Base-by-base conservation (phyloP, 2,888 invertebrate genomes). In the Allophyes oxyacanthae region DNA sequence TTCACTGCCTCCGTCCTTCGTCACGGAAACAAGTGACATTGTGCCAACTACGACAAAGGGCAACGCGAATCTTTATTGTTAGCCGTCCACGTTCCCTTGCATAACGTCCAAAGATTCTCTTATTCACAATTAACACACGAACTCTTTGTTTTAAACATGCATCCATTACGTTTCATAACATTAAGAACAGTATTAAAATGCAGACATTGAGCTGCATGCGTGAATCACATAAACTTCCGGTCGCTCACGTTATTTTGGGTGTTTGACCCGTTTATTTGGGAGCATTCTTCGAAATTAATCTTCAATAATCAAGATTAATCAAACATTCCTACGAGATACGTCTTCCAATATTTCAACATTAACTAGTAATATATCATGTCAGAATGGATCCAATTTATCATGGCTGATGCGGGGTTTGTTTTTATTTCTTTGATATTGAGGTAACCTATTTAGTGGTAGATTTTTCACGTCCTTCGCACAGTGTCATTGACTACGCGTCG, bases 141-240 rank as follows among this genome's bases (percentile, higher is more conserved):
- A 37, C 9, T 53, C 45, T 54, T 53, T 55, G 49, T 55, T 58
- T 48, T 33, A 26, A 44, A 51, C 11, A 33, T 33, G 20, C 38
- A 36, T 54, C 6, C 26, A 43, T 26, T 38, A 48, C 50, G 41
- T 64, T 56, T 55, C 33, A 50, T 36, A 49, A 61, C 63, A 52
- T 56, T 52, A 59, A 53, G 54, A 63, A 37, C 52, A 66, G 49
- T 65, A 66, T 65, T 68, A 60, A 72, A 75, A 59, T 57, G 38
- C 66, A 79, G 76, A 80, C 77, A 80, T 76, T 71, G 66, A 77
- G 79, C 80, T 83, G 79, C 74, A 81, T 67, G 74, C 59, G 66
- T 87, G 88, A 90, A 81, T 91, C 88, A 87, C 78, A 78, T 78
- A 79, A 81, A 75, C 78, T 85, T 85, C 84, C 86, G 84, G 77